Conservation (phyloP, 2,797 vertebrate species). For the Diplodus puntazzo region DNA sequence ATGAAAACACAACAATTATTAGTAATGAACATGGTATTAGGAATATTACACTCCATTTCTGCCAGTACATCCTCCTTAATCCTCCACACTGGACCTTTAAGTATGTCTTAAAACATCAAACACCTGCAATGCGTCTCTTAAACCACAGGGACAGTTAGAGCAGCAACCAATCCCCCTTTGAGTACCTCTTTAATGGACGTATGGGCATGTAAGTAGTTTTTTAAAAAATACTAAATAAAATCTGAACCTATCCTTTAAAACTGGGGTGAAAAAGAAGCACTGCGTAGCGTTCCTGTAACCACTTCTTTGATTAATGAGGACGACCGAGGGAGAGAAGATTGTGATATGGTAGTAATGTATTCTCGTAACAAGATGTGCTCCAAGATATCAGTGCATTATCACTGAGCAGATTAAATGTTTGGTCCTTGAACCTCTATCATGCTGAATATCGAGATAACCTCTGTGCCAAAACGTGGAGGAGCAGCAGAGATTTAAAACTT, state of each 20-base stretch:
- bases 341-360: conserved; percentile 16
- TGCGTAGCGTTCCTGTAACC: conserved; percentile 44
- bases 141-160: too few species aligned
- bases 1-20: too few species aligned
- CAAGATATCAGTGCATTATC: conserved; percentile 26
- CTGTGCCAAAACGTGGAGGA: conserved; percentile 27
- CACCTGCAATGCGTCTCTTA: too few species aligned
- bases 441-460: conserved; percentile 35
- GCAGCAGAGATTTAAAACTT: neutral
- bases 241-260: conserved; percentile 29
- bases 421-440: conserved; percentile 10
- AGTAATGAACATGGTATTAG: too few species aligned
- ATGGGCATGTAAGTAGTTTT: neutral
- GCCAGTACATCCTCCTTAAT: too few species aligned
- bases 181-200: neutral
- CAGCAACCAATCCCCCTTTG: neutral
- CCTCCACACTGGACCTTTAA: too few species aligned
- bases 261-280: conserved; percentile 24
- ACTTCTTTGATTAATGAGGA: conserved; percentile 33
- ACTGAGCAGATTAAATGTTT: conserved; percentile 10
- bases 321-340: conserved; percentile 20
- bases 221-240: neutral
- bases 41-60: too few species aligned
- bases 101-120: too few species aligned
- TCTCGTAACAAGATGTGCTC: conserved; percentile 23